These are phyloP conservation scores for Phoronis australis DNA, from an alignment of 2,888 invertebrate genomes.

Conservation along the genomic window DNA sequence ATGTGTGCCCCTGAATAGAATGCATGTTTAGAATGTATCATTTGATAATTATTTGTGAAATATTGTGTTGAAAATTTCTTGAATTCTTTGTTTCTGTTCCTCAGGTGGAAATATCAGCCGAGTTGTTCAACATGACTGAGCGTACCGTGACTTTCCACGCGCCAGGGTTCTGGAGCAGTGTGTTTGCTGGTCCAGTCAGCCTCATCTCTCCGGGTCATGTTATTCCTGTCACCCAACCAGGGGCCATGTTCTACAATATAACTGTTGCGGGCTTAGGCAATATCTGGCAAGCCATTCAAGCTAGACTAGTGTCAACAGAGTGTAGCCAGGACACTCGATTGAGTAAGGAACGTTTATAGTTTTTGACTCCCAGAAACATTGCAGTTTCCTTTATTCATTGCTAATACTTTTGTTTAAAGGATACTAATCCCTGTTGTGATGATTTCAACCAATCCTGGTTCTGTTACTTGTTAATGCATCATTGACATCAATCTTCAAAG, in stretches of 20 bases:
- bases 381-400: too few relatives aligned
- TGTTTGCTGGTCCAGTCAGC: background rate
- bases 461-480: too few relatives aligned
- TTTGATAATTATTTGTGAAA: background rate
- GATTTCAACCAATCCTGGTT: too few relatives aligned
- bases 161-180: background rate
- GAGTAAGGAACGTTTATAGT: too few relatives aligned
- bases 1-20: too few relatives aligned
- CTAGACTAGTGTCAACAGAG: too few relatives aligned
- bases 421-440: too few relatives aligned
- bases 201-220: background rate
- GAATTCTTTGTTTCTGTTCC: conserved; percentile 3
- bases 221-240: background rate
- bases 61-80: background rate
- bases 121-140: conserved; percentile 23
- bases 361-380: too few relatives aligned
- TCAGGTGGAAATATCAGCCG: conserved; percentile 28
- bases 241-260: background rate
- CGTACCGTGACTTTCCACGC: conserved; percentile 18
- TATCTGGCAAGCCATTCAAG: background rate
- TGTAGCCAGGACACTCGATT: too few relatives aligned
- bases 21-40: too few relatives aligned
- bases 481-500: too few relatives aligned
- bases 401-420: too few relatives aligned
- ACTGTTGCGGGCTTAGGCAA: background rate